Percentiles rank a stretch among this genome's conserved stretches.
Evolutionary conservation across 2,113 vertebrate genomes (phyloP).

Genomic region (Geococcyx californianus): DNA sequence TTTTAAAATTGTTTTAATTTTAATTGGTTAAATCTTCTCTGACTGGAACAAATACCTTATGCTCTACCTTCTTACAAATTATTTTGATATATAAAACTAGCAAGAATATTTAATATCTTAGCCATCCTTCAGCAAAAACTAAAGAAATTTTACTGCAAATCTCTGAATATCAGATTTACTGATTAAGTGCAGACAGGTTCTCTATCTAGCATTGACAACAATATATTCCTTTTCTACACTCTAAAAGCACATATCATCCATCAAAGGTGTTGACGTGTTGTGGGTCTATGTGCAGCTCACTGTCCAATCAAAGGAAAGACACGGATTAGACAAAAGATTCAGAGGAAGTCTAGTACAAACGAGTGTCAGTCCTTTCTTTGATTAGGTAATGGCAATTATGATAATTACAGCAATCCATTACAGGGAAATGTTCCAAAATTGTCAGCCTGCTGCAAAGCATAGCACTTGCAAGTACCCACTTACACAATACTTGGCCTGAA

Average conservation of each 20-base stretch:
- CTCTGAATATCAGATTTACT: neutral
- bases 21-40: neutral
- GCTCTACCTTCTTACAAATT: neutral
- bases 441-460: neutral
- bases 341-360: neutral
- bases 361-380: neutral
- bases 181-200: neutral
- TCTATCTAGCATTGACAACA: neutral
- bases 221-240: neutral
- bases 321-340: neutral
- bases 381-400: constrained; percentile 39
- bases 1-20: neutral
- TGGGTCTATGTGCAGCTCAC: neutral
- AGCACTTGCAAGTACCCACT: neutral
- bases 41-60: neutral
- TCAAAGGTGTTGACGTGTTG: neutral
- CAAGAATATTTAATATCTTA: neutral
- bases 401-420: constrained; percentile 42
- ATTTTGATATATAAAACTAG: neutral
- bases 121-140: neutral
- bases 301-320: neutral
- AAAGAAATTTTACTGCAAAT: neutral
- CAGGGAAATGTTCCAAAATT: constrained; percentile 32
- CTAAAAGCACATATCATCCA: neutral
- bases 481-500: neutral